These are phyloP conservation scores for Anoplius nigerrimus DNA, from an alignment of 2,888 invertebrate genomes.

Conservation along the genomic window DNA sequence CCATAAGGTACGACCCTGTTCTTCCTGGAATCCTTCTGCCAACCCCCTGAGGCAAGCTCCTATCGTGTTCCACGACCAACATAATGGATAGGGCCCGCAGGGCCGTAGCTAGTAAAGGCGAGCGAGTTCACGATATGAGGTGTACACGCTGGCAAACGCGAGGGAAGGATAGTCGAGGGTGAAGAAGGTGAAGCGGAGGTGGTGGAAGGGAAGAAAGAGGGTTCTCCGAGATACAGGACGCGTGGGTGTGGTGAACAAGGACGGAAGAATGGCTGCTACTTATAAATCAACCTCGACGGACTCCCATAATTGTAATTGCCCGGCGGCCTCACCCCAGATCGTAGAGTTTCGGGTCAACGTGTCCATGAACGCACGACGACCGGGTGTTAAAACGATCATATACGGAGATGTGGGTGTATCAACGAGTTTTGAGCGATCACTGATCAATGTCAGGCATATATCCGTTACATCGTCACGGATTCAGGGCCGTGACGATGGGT, in stretches of 20 bases:
- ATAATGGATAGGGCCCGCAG: conserved; percentile 29
- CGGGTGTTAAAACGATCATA: not conserved
- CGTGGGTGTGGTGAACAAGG: conserved; percentile 52
- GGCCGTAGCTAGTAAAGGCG: conserved; percentile 21
- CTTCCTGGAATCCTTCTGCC: conserved; percentile 50
- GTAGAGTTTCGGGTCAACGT: not conserved
- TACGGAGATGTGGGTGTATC: not conserved
- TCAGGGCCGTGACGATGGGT: conserved; percentile 46
- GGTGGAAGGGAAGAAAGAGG: conserved; percentile 13
- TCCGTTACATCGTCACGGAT: conserved; percentile 53
- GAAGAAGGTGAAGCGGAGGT: conserved; percentile 9
- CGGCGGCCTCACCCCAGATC: conserved; percentile 17
- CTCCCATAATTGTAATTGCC: conserved; percentile 64
- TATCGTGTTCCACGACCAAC: conserved; percentile 30
- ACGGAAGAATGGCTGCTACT: conserved; percentile 53
- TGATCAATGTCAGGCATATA: conserved; percentile 41
- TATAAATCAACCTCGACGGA: conserved; percentile 64
- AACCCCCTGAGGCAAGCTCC: conserved; percentile 22
- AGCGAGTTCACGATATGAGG: conserved; percentile 11
- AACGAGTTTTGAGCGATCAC: conserved; percentile 28
- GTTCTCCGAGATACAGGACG: not conserved
- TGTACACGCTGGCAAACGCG: not conserved
- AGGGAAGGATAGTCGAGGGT: conserved; percentile 15
- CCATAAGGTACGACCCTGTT: conserved; percentile 58
- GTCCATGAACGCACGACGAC: conserved; percentile 8